Evolutionary conservation across 2,888 invertebrate genomes (phyloP), one percentile per base, ranked within the genome.

Genomic region (Portevinia maculata): DNA sequence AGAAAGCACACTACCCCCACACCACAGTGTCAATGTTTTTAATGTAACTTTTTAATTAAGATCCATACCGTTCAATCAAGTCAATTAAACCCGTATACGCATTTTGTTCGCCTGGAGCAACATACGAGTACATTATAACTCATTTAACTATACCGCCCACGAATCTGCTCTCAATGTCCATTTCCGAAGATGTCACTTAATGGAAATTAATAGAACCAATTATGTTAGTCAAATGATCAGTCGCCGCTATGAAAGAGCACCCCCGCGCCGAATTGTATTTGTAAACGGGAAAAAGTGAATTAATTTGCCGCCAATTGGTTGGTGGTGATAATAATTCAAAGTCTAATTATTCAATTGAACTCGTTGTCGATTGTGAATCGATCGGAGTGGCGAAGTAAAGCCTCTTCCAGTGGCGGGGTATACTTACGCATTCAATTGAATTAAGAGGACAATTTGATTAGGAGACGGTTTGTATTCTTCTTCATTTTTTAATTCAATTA

Each of bases 341-440:
- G 83, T 44, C 78, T 78, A 78, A 83, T 83, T 83, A 83, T 83
- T 83, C 83, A 83, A 83, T 83, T 83, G 83, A 83, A 78, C 70
- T 71, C 65, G 37, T 60, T 73, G 57, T 24, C 69, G 57, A 69
- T 67, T 57, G 53, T 41, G 62, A 57, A 79, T 79, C 59, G 53
- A 79, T 73, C 60, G 59, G 53, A 69, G 79, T 28, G 28, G 15
- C 9, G 37, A 41, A 8, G 37, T 21, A 1, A 46, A 59, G 55
- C 62, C 70, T 50, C n/a, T 44, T 57, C 9, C n/a, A 21, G 57
- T 41, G 39, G 41, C 21, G 19, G 7, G 13, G 30, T 21, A 15
- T 81, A 53, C 64, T 70, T 81, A 75, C 57, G 59, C 69, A 75
- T 65, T 75, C 65, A 76, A 81, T 81, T 81, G 70, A 76, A 76